A percentile compares a stretch with the other conserved stretches of the same genome.
Conservation (phyloP, 2,113 vertebrate species). For the Cyprinodon variegatus region DNA sequence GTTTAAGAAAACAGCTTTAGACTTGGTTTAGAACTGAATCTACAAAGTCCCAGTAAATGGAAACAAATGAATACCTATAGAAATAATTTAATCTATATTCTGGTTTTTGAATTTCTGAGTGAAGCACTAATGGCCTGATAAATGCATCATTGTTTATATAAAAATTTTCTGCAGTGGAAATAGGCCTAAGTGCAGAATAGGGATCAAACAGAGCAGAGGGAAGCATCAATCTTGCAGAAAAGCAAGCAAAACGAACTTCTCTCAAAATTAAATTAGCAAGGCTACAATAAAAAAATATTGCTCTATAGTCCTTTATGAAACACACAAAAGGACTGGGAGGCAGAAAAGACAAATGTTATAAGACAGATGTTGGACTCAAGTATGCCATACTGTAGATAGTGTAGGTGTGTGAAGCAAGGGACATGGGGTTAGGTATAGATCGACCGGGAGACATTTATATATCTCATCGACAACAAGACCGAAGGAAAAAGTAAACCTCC, state of each 20-base stretch:
- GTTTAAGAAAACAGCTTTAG: neutral
- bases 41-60: no score
- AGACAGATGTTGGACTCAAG: neutral
- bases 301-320: neutral
- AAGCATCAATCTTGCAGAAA: neutral
- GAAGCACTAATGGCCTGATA: no score
- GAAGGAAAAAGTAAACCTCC: slow-evolving; percentile 77
- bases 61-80: no score
- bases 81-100: no score
- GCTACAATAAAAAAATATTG: neutral
- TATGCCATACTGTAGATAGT: neutral
- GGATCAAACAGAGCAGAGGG: no score
- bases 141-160: no score
- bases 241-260: neutral
- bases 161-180: no score
- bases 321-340: neutral
- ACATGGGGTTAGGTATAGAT: slow-evolving; percentile 1
- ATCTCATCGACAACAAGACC: slow-evolving; percentile 75
- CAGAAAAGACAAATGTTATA: neutral
- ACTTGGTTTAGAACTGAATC: neutral
- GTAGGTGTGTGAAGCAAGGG: neutral
- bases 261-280: neutral
- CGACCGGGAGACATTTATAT: slow-evolving; percentile 62
- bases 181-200: no score
- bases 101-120: no score